Evolutionary conservation across 1,140 invertebrate genomes (phyloP).

Genomic region (Eufriesea mexicana): DNA sequence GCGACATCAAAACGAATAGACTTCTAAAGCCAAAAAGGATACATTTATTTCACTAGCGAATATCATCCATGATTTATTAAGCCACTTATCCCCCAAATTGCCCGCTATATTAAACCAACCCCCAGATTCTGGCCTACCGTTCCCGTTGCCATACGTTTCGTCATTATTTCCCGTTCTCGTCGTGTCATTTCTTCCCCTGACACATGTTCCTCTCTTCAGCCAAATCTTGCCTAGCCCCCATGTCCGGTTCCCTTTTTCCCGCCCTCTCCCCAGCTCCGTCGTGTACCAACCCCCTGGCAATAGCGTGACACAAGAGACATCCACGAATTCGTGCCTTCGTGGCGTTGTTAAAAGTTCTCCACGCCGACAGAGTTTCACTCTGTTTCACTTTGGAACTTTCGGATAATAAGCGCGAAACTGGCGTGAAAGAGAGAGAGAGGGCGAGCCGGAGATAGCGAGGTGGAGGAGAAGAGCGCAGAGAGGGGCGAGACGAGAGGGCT

Average conservation of each 20-base stretch:
- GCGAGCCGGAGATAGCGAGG: not conserved
- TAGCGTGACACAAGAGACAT: constrained; percentile 42
- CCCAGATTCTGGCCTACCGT: not conserved
- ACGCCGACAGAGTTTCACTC: constrained; percentile 51
- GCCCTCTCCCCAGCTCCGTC: not conserved
- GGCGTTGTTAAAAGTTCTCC: constrained; percentile 71
- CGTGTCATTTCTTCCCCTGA: not conserved
- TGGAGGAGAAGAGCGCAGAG: not conserved
- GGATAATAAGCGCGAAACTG: constrained; percentile 62
- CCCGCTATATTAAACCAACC: not conserved
- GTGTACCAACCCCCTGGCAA: not conserved
- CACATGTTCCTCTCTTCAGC: constrained; percentile 10
- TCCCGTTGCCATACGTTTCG: not conserved
- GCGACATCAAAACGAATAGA: too few species aligned
- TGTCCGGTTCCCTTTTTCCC: not conserved
- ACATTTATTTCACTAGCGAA: too few species aligned
- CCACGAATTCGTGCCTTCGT: constrained; percentile 69
- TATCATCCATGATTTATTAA: not conserved
- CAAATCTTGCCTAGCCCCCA: not conserved
- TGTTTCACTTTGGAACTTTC: constrained; percentile 62
- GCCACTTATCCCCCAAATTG: not conserved
- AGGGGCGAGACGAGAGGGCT: constrained; percentile 14
- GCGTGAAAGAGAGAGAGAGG: constrained; percentile 1
- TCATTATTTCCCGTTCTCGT: not conserved
- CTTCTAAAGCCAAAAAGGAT: too few species aligned